These are phyloP conservation scores for Montipora sp. DNA, from an alignment of 64 coral and sea anemone species.

Conservation along the genomic window DNA sequence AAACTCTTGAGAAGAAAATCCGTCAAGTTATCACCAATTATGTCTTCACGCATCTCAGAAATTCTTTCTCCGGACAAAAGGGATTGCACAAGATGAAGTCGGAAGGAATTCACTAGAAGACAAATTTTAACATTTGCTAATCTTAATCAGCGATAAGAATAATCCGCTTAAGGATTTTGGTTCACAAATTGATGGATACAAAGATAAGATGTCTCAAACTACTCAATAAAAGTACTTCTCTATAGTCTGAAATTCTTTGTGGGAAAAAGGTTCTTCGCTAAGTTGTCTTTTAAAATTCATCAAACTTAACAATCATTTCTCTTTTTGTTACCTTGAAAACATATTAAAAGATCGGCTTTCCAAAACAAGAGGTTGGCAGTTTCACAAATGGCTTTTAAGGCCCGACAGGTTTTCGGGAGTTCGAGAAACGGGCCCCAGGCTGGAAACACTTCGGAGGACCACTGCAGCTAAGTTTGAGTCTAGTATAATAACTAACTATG, in stretches of 20 bases:
- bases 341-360: no score
- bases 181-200: neutral
- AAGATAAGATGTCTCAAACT: constrained; percentile 4
- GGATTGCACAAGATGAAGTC: neutral
- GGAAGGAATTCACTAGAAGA: neutral
- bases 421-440: no score
- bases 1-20: neutral
- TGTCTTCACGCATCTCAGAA: neutral
- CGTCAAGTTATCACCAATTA: constrained; percentile 4
- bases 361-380: no score
- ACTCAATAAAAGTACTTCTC: neutral
- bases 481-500: no score
- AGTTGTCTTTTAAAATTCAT: neutral
- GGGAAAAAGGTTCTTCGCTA: neutral
- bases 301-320: no score
- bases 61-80: neutral
- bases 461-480: no score
- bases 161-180: neutral
- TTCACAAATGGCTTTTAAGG: no score
- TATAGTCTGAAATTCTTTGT: constrained; percentile 21
- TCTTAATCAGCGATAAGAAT: neutral
- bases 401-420: no score
- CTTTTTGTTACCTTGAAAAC: no score
- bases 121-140: constrained; percentile 18
- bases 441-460: no score